A percentile compares a stretch with the other conserved stretches of the same genome.
Conservation (phyloP, 1,140 invertebrate species). For the Drosophila watanabei region DNA sequence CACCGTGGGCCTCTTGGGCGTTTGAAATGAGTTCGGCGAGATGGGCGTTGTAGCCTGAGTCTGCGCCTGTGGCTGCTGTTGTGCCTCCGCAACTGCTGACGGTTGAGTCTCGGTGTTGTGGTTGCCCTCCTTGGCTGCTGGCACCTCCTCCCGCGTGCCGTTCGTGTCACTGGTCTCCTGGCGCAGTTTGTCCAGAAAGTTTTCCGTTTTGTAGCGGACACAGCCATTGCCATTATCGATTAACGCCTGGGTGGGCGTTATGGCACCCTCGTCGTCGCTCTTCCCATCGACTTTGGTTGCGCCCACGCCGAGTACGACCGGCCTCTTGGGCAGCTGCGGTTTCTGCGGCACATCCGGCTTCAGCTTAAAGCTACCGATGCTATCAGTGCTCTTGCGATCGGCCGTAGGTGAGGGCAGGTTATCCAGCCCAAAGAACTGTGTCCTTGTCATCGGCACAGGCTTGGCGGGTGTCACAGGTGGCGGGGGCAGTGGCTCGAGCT, state of each 20-base stretch:
- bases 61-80: conserved; percentile 35
- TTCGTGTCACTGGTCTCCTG: conserved; percentile 75
- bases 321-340: conserved; percentile 76
- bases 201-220: conserved; percentile 70
- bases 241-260: conserved; percentile 64
- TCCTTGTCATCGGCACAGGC: conserved; percentile 82
- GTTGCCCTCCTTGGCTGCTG: conserved; percentile 50
- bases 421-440: conserved; percentile 81
- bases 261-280: conserved; percentile 71
- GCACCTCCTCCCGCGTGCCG: conserved; percentile 52
- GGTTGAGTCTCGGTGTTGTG: conserved; percentile 43
- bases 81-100: conserved; percentile 13
- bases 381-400: conserved; percentile 78
- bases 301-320: conserved; percentile 60
- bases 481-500: conserved; percentile 62
- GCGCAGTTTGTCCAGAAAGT: conserved; percentile 73
- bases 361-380: conserved; percentile 71
- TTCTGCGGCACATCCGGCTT: conserved; percentile 83
- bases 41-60: conserved; percentile 73
- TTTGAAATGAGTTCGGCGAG: conserved; percentile 80
- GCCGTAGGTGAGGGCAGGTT: conserved; percentile 79
- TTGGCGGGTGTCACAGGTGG: conserved; percentile 71
- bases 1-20: conserved; percentile 81
- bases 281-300: conserved; percentile 49
- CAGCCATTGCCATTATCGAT: conserved; percentile 66